A percentile compares a stretch with the other conserved stretches of the same genome.
These are phyloP conservation scores for Lordiphosa mommai DNA, from an alignment of 1,140 invertebrate genomes.

Conservation along the genomic window DNA sequence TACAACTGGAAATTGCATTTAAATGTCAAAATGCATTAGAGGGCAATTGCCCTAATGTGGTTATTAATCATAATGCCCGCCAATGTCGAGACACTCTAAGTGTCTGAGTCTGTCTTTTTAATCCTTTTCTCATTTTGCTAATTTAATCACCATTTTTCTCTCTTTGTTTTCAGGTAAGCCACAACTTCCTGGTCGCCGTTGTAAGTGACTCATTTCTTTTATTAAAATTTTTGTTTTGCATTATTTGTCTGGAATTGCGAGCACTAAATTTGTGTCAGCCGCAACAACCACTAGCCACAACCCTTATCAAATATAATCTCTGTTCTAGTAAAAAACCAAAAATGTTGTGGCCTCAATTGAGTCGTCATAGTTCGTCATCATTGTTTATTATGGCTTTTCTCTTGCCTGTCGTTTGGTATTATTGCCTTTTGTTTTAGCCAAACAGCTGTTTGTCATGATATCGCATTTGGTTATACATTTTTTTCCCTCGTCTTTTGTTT, in stretches of 20 bases:
- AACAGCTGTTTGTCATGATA: conserved; percentile 68
- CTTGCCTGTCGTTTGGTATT: conserved; percentile 50
- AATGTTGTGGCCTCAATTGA: conserved; percentile 43
- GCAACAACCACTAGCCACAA: conserved; percentile 4
- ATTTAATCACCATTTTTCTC: conserved; percentile 34
- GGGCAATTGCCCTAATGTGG: conserved; percentile 23
- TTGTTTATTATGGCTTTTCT: conserved; percentile 24
- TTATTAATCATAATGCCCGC: conserved; percentile 48
- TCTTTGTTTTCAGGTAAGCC: conserved; percentile 53
- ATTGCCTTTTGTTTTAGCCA: conserved; percentile 53
- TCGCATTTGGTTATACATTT: conserved; percentile 22
- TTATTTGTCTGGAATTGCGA: not conserved
- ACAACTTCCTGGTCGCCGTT: conserved; percentile 16
- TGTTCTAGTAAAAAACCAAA: conserved; percentile 13
- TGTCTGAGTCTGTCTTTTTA: conserved; percentile 7
- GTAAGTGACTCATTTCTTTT: not conserved
- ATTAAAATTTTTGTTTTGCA: not conserved
- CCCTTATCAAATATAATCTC: conserved; percentile 49
- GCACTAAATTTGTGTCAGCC: conserved; percentile 20
- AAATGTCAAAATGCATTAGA: conserved; percentile 34
- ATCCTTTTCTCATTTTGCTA: conserved; percentile 37
- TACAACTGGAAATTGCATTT: conserved; percentile 1
- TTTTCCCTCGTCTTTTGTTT: conserved; percentile 3
- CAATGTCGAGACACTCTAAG: conserved; percentile 14
- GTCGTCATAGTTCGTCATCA: conserved; percentile 48